Base-by-base conservation (phyloP, 2,888 invertebrate genomes). In the Cantharis rustica region DNA sequence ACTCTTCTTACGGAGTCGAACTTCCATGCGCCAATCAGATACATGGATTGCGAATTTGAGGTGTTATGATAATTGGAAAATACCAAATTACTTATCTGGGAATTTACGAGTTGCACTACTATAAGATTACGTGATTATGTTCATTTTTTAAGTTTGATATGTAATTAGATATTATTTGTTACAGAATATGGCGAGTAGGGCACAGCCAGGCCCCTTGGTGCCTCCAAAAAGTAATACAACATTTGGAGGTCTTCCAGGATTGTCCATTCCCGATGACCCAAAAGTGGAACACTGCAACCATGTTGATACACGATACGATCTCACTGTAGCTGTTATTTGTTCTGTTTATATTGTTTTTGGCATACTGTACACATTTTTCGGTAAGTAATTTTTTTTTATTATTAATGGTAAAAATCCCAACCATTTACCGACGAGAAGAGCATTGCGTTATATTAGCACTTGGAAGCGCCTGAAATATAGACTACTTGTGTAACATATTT, bases 361-460 rank as follows among this genome's bases (percentile, higher is more conserved):
- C 77, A 92, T 96, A 81, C 92, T 96, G 75, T 96, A 95, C 86
- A 95, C 95, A 79, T 90, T 96, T 81, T 93, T 95, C 86, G 96
- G 95, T 95, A 89, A 92, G 92, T 90, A 7, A 0, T 5, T 9
- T 23, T 23, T 9, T 23, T 23, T n/a, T n/a, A n/a, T n/a, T n/a
- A n/a, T n/a, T n/a, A n/a, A n/a, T n/a, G n/a, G n/a, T n/a, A n/a
- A n/a, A n/a, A n/a, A n/a, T n/a, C n/a, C n/a, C n/a, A n/a, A n/a
- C n/a, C n/a, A n/a, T n/a, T n/a, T n/a, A n/a, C n/a, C n/a, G n/a
- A n/a, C n/a, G n/a, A n/a, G n/a, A n/a, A n/a, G n/a, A n/a, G n/a
- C n/a, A n/a, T n/a, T n/a, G n/a, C n/a, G n/a, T n/a, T n/a, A n/a
- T n/a, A n/a, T n/a, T n/a, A n/a, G n/a, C n/a, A n/a, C n/a, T n/a